Conservation (phyloP, 2,888 invertebrate species). For the Eupsilia transversa region DNA sequence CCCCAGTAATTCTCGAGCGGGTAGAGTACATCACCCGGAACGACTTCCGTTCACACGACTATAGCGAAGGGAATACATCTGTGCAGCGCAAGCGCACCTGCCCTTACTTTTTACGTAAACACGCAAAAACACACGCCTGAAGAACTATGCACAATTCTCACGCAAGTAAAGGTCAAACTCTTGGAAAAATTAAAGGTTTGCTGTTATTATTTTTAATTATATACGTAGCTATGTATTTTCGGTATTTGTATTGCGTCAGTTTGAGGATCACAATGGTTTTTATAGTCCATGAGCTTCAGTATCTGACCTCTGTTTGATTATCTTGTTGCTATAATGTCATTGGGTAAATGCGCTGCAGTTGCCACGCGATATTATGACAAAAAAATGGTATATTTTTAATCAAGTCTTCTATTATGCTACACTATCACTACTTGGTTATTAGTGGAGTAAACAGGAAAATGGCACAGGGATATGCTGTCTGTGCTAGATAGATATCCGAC, state of each 20-base stretch:
- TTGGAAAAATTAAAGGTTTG: conserved; percentile 29
- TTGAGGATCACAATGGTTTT: conserved; percentile 22
- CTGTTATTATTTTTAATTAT: conserved; percentile 49
- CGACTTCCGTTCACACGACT: conserved; percentile 71
- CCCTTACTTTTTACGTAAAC: conserved; percentile 54
- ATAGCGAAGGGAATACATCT: conserved; percentile 36
- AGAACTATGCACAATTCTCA: conserved; percentile 51
- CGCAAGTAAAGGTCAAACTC: conserved; percentile 40
- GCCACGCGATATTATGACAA: background rate
- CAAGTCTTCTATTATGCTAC: background rate
- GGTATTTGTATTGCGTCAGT: conserved; percentile 24
- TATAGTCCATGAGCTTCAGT: conserved; percentile 4
- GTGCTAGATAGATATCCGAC: background rate
- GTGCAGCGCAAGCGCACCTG: conserved; percentile 49
- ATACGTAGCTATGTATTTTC: conserved; percentile 10
- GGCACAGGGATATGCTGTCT: too few species aligned
- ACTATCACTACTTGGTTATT: background rate
- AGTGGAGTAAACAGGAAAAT: background rate
- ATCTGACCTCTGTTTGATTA: conserved; percentile 5
- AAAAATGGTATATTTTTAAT: background rate
- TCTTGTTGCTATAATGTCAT: conserved; percentile 18
- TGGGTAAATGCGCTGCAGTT: conserved; percentile 5
- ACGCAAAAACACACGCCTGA: conserved; percentile 50
- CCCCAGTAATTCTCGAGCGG: conserved; percentile 34
- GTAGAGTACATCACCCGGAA: conserved; percentile 59